Base-by-base conservation (phyloP, 2,888 invertebrate species). In the Quadroppia sp. region DNA sequence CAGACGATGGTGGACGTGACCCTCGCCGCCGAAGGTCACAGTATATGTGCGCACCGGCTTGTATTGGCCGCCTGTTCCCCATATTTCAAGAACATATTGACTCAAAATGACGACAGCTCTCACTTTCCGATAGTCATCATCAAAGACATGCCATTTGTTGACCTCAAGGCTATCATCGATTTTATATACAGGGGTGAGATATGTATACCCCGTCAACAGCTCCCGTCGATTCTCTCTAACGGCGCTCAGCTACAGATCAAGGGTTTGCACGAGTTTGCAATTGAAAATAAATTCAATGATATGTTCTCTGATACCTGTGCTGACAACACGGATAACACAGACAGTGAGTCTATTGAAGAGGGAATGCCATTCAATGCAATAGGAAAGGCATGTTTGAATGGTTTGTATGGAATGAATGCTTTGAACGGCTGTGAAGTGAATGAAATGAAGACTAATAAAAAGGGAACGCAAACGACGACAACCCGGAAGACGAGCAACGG, bases 151-250 rank as follows among this genome's bases (percentile, higher is more conserved):
- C 42, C 72, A 11, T 71, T 67, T 25, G 69, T 42, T 40, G 75
- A 75, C 67, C 67, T 75, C n/a, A 72, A 59, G 32, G 36, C 53
- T 3, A 67, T 75, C 40, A 53, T 74, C 7, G 72, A 74, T 20
- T 74, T 67, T 36, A 72, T 75, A 11, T 75, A 75, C 64, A 40
- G 64, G 15, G 72, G 75, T 23, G 72, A 75, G 40, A 53, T 75
- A 17, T 61, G 28, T n/a, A 72, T 72, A 30, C 72, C 75, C 6
- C 71, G 71, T 20, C 45, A 71, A 32, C 36, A 61, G 15, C 40
- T 74, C n/a, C 17, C 30, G 25, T 61, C 32, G 2, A 9, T 61
- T 1, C 20, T 61, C 1, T 17, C 7, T 9, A 61, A 32, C 17
- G 32, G 61, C 1, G n/a, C 17, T 32, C 2, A 17, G 11, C 61